Percentiles rank a stretch among this genome's conserved stretches.
These are phyloP conservation scores for Erebia ligea DNA, from an alignment of 2,888 invertebrate species.

Conservation along the genomic window DNA sequence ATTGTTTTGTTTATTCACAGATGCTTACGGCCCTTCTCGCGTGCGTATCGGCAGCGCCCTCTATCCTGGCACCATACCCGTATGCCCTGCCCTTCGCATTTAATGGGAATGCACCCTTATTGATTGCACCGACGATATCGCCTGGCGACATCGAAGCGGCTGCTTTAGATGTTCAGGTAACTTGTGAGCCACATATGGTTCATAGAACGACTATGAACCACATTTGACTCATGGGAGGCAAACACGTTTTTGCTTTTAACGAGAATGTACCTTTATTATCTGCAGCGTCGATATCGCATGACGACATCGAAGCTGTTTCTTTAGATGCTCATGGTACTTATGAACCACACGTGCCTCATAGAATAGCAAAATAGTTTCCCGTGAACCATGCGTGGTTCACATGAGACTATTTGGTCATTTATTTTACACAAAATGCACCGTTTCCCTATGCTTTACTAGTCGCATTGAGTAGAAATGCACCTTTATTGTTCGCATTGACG, in stretches of 20 bases:
- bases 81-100: background rate
- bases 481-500: too few species aligned
- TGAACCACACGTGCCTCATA: background rate
- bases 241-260: background rate
- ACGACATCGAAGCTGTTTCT: background rate
- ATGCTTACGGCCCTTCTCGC: conserved; percentile 62
- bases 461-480: too few species aligned
- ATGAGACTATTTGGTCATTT: too few species aligned
- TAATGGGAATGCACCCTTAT: background rate
- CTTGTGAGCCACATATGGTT: background rate
- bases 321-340: background rate
- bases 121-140: conserved; percentile 48
- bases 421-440: too few species aligned
- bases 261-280: too few species aligned
- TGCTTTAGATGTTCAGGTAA: conserved; percentile 65
- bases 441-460: too few species aligned
- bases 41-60: conserved; percentile 66
- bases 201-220: background rate
- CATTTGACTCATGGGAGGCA: background rate
- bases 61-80: conserved; percentile 43
- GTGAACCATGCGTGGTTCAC: too few species aligned
- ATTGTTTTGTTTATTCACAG: conserved; percentile 47
- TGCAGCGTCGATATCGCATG: background rate
- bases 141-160: conserved; percentile 73
- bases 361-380: background rate